These are phyloP conservation scores for Todus mexicanus DNA, from an alignment of 2,797 vertebrate genomes.

Conservation along the genomic window DNA sequence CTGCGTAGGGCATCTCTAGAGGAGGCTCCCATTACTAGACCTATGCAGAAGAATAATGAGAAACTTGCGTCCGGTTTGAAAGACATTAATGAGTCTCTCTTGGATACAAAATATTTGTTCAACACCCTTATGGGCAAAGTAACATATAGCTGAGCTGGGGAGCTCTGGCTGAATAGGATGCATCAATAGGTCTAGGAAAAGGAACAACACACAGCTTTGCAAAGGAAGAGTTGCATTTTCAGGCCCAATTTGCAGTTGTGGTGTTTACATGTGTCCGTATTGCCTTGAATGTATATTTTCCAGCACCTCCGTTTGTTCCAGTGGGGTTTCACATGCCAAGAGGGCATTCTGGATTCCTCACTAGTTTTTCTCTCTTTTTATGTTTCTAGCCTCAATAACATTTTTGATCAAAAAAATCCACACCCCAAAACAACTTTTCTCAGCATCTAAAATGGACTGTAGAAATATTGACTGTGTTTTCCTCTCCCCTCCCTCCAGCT, in stretches of 20 bases:
- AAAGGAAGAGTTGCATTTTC: not conserved
- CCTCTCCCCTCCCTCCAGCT: not conserved
- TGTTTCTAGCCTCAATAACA: not conserved
- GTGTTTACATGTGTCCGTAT: not conserved
- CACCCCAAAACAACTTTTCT: not conserved
- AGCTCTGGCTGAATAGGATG: not conserved
- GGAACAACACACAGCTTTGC: not conserved
- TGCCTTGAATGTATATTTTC: not conserved
- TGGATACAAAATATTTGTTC: constrained; percentile 55
- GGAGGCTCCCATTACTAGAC: constrained; percentile 41
- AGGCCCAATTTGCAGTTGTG: not conserved
- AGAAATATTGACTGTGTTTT: not conserved
- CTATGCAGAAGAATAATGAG: constrained; percentile 52
- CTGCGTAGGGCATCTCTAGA: constrained; percentile 51
- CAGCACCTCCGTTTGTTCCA: not conserved
- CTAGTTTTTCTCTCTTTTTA: not conserved
- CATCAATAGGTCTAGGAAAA: not conserved
- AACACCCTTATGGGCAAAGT: constrained; percentile 52
- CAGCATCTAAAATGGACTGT: not conserved
- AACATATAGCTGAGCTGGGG: not conserved
- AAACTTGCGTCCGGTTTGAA: constrained; percentile 45
- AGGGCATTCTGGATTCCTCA: not conserved
- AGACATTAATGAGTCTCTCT: constrained; percentile 58
- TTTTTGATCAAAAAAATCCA: not conserved
- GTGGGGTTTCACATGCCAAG: not conserved